Evolutionary conservation across 2,888 invertebrate genomes (phyloP), one percentile per base, ranked within the genome.

Genomic region (Mycogona germanica): DNA sequence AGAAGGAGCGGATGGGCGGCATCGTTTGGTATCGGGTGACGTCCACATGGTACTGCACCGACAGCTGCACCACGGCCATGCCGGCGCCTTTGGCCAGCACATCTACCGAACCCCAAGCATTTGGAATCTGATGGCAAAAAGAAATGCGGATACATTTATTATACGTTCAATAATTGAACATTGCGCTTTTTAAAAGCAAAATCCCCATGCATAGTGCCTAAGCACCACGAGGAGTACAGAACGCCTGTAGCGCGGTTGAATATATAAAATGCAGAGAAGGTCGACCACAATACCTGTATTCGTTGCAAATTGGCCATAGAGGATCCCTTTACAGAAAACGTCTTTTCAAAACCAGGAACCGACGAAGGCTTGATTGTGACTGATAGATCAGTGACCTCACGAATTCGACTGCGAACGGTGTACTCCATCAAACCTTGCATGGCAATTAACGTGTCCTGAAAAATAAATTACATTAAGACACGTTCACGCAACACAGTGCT

Each of bases 41-140:
- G 69, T 91, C 91, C 49, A 92, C 88, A 72, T 89, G 89, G 73
- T 91, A 92, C 68, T 87, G 85, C 26, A 88, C 87, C 32, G 86
- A 83, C 82, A 95, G 82, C 75, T 95, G 93, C 60, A 95, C 76
- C 64, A 95, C 82, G 3, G 93, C 92, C 72, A 86, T 87, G n/a
- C 95, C 95, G 2, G 88, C 86, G 59, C 95, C 96, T 66, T 83
- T 84, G 0, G 88, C 92, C 62, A 87, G 83, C 44, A 93, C 88
- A 71, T 88, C 86, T 35, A 95, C 87, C 1, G 88, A 89, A 64
- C 95, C 95, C 86, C 88, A 95, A 44, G 92, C 92, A 64, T 84
- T 80, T 0, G 89, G 88, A 68, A 92, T 87, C 84, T 85, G 64
- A 59, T 57, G 9, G 21, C 23, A n/a, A 25, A 46, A n/a, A 5